Evolutionary conservation across 2,888 invertebrate species (phyloP).

Genomic region (Megamerina dolium): DNA sequence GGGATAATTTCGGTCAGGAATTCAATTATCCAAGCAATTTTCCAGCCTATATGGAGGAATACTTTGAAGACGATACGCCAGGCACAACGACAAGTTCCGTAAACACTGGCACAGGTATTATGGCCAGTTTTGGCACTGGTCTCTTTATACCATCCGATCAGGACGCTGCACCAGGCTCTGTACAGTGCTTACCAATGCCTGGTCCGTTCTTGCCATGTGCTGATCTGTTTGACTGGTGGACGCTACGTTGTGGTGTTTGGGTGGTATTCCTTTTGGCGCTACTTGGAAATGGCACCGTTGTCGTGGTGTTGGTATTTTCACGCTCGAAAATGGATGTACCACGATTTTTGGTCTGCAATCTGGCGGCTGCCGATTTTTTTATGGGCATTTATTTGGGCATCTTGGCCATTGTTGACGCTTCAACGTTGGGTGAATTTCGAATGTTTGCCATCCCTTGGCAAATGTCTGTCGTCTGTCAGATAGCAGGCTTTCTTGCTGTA

Average conservation of each 20-base stretch:
- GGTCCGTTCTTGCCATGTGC: constrained; percentile 93
- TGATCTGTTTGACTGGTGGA: constrained; percentile 98
- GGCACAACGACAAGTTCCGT: constrained; percentile 18
- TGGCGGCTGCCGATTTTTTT: constrained; percentile 94
- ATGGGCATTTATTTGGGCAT: constrained; percentile 95
- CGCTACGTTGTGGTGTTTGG: constrained; percentile 93
- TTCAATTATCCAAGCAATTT: constrained; percentile 65
- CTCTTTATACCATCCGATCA: constrained; percentile 39
- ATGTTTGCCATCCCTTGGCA: constrained; percentile 98
- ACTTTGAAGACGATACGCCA: constrained; percentile 57
- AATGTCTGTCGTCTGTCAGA: constrained; percentile 85
- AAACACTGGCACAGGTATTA: constrained; percentile 10
- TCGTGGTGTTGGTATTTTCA: constrained; percentile 86
- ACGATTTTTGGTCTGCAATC: constrained; percentile 90
- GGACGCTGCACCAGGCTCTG: constrained; percentile 42
- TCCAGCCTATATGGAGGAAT: constrained; percentile 67
- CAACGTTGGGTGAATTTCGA: constrained; percentile 91
- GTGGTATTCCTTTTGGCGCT: constrained; percentile 91
- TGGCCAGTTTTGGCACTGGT: constrained; percentile 29
- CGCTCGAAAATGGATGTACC: constrained; percentile 95
- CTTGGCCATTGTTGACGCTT: constrained; percentile 91
- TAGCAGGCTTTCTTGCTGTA: constrained; percentile 92
- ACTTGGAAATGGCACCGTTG: constrained; percentile 92
- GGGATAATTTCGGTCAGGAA: constrained; percentile 65
- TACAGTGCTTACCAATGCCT: constrained; percentile 76